Conservation (phyloP, 92 coral and sea anemone species). For the Desmophyllum pertusum region DNA sequence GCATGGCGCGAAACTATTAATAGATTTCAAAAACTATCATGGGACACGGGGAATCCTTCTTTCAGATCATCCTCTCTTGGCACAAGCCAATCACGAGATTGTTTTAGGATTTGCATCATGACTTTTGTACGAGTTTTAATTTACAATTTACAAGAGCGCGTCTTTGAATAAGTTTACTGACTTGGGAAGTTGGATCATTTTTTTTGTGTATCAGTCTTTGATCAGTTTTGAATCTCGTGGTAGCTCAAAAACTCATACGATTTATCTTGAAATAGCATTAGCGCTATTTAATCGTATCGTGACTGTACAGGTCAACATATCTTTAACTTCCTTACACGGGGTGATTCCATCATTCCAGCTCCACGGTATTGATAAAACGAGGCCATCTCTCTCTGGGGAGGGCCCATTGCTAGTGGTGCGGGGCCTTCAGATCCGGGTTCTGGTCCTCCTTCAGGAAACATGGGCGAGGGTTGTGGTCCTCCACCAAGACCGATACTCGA, state of each 20-base stretch:
- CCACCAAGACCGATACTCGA: not conserved
- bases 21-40: too few relatives aligned
- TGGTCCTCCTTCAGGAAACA: conserved; percentile 40
- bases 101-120: too few relatives aligned
- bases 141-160: too few relatives aligned
- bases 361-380: conserved; percentile 33
- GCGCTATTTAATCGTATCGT: not conserved
- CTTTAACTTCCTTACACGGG: not conserved
- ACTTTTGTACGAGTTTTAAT: too few relatives aligned
- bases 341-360: conserved; percentile 29
- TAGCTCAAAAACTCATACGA: too few relatives aligned
- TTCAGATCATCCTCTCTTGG: too few relatives aligned
- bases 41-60: too few relatives aligned
- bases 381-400: conserved; percentile 39
- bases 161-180: too few relatives aligned
- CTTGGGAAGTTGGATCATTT: too few relatives aligned
- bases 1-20: too few relatives aligned
- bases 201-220: too few relatives aligned
- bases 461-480: conserved; percentile 22
- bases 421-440: conserved; percentile 1
- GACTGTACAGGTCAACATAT: not conserved
- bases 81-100: not conserved
- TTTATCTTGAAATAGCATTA: not conserved
- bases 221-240: too few relatives aligned
- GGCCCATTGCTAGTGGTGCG: not conserved